phyloP scores from a whole-genome alignment of 2,797 vertebrate genomes.

The Gadopsis bispinosus region DNA sequence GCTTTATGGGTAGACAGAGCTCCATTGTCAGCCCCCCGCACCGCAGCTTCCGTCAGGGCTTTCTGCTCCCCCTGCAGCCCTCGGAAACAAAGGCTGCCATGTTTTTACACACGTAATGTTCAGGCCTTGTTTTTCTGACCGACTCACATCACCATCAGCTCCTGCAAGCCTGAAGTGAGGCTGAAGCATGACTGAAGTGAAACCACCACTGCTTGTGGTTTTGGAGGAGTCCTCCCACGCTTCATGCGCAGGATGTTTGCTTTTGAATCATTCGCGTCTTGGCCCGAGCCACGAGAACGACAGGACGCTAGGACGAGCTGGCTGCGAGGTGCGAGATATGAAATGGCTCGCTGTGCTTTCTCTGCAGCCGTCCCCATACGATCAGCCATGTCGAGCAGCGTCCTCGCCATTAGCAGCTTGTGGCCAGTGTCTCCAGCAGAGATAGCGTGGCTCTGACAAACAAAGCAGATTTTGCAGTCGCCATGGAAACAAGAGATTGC shows the following conservation, averaged over 20 bases:
- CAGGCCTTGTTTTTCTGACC: slow-evolving; percentile 68
- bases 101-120: slow-evolving; percentile 70
- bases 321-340: slow-evolving; percentile 37
- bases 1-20: slow-evolving; percentile 76
- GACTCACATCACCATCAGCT: background rate
- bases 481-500: slow-evolving; percentile 83
- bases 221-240: background rate
- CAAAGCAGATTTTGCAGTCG: slow-evolving; percentile 78
- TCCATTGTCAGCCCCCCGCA: slow-evolving; percentile 72
- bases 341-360: slow-evolving; percentile 30
- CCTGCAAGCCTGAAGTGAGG: background rate
- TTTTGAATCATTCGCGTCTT: background rate
- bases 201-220: slow-evolving; percentile 12
- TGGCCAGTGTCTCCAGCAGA: slow-evolving; percentile 57
- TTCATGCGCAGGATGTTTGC: background rate
- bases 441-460: slow-evolving; percentile 66
- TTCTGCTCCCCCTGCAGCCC: slow-evolving; percentile 71
- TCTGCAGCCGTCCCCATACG: slow-evolving; percentile 38
- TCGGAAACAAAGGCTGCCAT: slow-evolving; percentile 76
- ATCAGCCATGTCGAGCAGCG: slow-evolving; percentile 46
- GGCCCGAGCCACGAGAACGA: background rate
- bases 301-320: background rate
- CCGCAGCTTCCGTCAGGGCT: slow-evolving; percentile 76
- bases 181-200: background rate
- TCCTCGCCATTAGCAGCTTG: slow-evolving; percentile 41